Conservation (phyloP, 2,888 invertebrate genomes). For the Yponomeuta plumbellus region DNA sequence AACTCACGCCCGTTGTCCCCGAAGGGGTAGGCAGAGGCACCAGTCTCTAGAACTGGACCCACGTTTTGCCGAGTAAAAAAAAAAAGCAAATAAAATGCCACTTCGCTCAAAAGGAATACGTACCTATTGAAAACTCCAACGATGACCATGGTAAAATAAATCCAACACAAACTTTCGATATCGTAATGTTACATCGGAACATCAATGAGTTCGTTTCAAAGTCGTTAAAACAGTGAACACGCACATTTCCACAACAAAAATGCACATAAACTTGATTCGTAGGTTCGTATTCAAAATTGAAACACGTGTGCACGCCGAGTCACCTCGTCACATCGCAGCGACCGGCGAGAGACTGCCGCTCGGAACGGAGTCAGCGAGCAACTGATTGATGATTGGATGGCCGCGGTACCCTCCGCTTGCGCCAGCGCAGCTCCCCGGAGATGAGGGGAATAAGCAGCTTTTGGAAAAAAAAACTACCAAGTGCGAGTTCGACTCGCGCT, state of each 20-base stretch:
- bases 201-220: slow-evolving; percentile 44
- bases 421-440: slow-evolving; percentile 22
- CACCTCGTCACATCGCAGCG: slow-evolving; percentile 44
- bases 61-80: slow-evolving; percentile 4
- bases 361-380: background rate
- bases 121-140: slow-evolving; percentile 73
- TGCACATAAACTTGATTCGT: slow-evolving; percentile 34
- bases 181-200: slow-evolving; percentile 25
- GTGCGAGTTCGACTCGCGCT: background rate
- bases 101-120: slow-evolving; percentile 28
- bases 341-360: slow-evolving; percentile 47
- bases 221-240: slow-evolving; percentile 37
- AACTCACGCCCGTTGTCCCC: no score
- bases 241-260: slow-evolving; percentile 57
- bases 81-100: slow-evolving; percentile 14
- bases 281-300: slow-evolving; percentile 35
- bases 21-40: no score
- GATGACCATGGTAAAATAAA: slow-evolving; percentile 71
- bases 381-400: slow-evolving; percentile 42
- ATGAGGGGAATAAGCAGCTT: slow-evolving; percentile 6
- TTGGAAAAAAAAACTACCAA: background rate
- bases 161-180: slow-evolving; percentile 40
- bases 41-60: no score
- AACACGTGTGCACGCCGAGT: slow-evolving; percentile 31
- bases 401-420: slow-evolving; percentile 18